These are phyloP conservation scores for Nycticryphes semicollaris DNA, from an alignment of 2,113 vertebrate species.

Conservation along the genomic window DNA sequence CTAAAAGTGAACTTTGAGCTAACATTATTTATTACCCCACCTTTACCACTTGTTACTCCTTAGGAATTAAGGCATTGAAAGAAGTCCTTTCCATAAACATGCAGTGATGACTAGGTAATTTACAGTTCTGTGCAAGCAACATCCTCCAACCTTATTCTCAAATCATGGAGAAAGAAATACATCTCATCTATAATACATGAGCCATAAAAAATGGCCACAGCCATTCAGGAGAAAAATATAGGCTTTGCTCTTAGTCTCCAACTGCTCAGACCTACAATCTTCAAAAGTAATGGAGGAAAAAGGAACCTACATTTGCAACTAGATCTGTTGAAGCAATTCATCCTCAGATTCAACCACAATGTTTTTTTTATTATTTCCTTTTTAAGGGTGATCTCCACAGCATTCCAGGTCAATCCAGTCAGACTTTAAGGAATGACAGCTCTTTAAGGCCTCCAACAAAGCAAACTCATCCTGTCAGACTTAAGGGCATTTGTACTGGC, in stretches of 20 bases:
- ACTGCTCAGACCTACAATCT: not conserved
- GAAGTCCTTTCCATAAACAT: not conserved
- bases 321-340: not conserved
- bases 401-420: not conserved
- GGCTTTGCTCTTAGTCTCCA: not conserved
- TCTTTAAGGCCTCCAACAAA: not conserved
- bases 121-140: not conserved
- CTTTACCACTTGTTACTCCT: not conserved
- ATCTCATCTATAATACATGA: not conserved
- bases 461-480: not conserved
- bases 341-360: not conserved
- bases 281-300: not conserved
- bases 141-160: not conserved
- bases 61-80: not conserved
- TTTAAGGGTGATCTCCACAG: not conserved
- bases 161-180: not conserved
- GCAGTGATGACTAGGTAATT: not conserved
- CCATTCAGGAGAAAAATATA: not conserved
- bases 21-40: not conserved
- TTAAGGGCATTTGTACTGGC: not conserved
- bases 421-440: not conserved
- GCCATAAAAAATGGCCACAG: not conserved
- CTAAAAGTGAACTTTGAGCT: not conserved
- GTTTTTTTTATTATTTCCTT: not conserved
- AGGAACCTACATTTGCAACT: not conserved